Evolutionary conservation across 2,113 vertebrate species (phyloP), one percentile per base, ranked within the genome.

Genomic region (Salvelinus fontinalis): DNA sequence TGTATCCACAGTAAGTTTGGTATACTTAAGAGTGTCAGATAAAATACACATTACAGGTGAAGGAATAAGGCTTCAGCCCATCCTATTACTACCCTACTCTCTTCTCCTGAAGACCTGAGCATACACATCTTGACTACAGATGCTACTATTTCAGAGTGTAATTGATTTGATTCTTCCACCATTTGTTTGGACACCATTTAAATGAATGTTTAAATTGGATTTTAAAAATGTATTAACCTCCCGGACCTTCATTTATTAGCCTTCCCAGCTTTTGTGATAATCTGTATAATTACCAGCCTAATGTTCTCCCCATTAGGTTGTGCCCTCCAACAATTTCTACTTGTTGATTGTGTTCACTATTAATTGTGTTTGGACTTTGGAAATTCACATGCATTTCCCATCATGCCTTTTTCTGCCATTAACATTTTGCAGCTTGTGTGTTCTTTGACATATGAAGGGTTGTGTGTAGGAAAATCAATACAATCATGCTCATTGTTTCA

Each of bases 131-230:
- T 31, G 68, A 31, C 1, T 65, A 24, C 66, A 31, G 57, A 59
- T 72, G 60, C 27, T 29, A 27, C 67, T 44, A 54, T 73, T 44
- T 54, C 70, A 64, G 49, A 16, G 1, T 57, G 12, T 34, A 31
- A 67, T n/a, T 18, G 4, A 44, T 44, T 44, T 44, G 39, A 44
- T 44, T 44, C 39, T 12, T 44, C 39, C 39, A 11, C 39, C 73
- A 22, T 67, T 69, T 27, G 75, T 69, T 79, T 71, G 74, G 51
- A 51, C 59, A 60, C 48, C 29, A 67, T 48, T 26, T 27, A 27
- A 24, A 26, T 70, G 39, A 34, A 14, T 26, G 69, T 80, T 73
- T 76, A 73, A 74, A 74, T 73, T 77, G 71, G 72, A 70, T 70
- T 77, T 83, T 60, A 12, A 44, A 44, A 44, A 44, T 44, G 39